Conservation (phyloP, 23 tunicate species). For the Trididemnum clinides region DNA sequence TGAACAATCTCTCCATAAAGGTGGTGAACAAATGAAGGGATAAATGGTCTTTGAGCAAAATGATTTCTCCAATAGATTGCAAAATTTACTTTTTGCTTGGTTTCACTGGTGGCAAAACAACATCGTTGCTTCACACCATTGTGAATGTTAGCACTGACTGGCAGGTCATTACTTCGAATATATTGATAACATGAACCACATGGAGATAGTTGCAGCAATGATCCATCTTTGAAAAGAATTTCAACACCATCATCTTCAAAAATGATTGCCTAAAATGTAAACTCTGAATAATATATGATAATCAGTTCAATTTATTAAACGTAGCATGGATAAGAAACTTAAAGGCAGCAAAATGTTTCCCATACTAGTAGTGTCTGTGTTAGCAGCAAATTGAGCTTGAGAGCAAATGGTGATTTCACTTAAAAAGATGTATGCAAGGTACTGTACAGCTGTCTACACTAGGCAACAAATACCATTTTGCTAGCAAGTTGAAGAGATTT, state of each 20-base stretch:
- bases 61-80: conserved; percentile 52
- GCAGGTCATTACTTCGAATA: conserved; percentile 1
- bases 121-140: conserved; percentile 42
- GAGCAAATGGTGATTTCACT: too few species aligned
- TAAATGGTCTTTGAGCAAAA: conserved; percentile 59
- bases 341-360: too few species aligned
- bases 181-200: conserved; percentile 80
- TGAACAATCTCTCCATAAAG: conserved; percentile 30
- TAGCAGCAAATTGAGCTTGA: too few species aligned
- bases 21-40: conserved; percentile 33
- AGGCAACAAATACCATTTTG: too few species aligned
- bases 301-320: too few species aligned
- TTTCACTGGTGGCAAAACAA: conserved; percentile 84
- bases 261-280: conserved; percentile 51
- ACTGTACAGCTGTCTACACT: too few species aligned
- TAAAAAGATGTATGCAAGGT: too few species aligned
- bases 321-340: too few species aligned
- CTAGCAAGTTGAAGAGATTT: too few species aligned
- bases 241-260: conserved; percentile 80
- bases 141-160: not conserved
- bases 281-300: too few species aligned
- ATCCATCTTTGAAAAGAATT: conserved; percentile 56
- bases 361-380: too few species aligned
- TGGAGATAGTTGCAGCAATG: conserved; percentile 66
- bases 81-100: conserved; percentile 52